phyloP scores from a whole-genome alignment of 2,113 vertebrate species.

The Ptilorrhoa leucosticta region DNA sequence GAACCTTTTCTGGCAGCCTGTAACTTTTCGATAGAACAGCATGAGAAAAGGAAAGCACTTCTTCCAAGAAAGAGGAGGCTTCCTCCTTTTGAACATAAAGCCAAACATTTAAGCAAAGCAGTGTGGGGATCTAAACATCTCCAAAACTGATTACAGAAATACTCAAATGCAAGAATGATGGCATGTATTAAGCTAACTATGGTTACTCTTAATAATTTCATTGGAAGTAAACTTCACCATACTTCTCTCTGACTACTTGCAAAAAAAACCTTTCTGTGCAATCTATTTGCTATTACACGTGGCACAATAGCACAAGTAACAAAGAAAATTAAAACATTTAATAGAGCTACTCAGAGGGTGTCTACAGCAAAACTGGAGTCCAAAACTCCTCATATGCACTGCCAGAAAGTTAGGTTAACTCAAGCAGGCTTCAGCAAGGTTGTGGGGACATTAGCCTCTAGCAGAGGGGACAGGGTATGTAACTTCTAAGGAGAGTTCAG shows the following conservation, averaged over 20 bases:
- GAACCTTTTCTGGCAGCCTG: neutral
- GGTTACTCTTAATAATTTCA: neutral
- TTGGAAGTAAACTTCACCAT: neutral
- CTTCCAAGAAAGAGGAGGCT: neutral
- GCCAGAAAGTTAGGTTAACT: neutral
- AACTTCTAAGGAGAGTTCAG: neutral
- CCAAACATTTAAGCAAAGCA: neutral
- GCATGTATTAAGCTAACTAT: neutral
- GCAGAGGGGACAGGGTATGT: neutral
- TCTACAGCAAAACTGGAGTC: neutral
- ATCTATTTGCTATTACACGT: neutral
- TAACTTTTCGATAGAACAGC: neutral
- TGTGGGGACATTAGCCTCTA: neutral
- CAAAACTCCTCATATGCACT: neutral
- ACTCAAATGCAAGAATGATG: neutral
- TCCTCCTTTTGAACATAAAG: neutral
- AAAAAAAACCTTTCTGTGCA: neutral
- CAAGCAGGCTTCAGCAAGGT: neutral
- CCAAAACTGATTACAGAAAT: neutral
- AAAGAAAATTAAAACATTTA: neutral
- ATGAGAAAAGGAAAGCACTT: neutral
- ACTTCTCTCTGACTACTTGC: neutral
- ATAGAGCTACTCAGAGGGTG: neutral
- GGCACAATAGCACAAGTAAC: neutral
- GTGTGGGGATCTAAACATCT: neutral